Conservation (phyloP, 2,113 vertebrate species). For the Myotis lucifugus region DNA sequence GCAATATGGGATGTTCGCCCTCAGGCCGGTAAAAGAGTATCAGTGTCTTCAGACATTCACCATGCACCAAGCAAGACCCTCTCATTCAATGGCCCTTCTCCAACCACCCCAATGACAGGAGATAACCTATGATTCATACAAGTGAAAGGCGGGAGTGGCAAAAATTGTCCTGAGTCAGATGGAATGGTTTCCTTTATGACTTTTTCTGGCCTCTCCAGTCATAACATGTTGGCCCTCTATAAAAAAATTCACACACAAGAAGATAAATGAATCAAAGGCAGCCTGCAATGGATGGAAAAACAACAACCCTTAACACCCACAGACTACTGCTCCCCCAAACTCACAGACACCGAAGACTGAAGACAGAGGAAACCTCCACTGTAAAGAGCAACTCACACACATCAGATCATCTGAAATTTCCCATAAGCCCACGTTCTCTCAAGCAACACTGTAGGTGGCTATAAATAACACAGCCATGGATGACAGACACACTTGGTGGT, state of each 20-base stretch:
- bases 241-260: not conserved
- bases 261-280: conserved; percentile 43
- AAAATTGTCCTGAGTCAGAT: not conserved
- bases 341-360: not conserved
- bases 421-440: not conserved
- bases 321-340: not conserved
- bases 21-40: not conserved
- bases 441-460: not conserved
- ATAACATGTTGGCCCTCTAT: not conserved
- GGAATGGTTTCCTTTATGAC: not conserved
- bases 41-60: not conserved
- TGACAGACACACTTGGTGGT: too few species aligned
- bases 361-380: not conserved
- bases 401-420: not conserved
- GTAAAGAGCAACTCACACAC: not conserved
- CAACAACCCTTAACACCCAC: not conserved
- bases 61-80: not conserved
- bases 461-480: not conserved
- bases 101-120: not conserved
- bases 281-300: conserved; percentile 11
- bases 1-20: not conserved
- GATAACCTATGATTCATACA: not conserved
- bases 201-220: not conserved
- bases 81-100: not conserved
- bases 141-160: not conserved